Conservation (phyloP, 1,140 invertebrate genomes). For the Anastatus disparis region DNA sequence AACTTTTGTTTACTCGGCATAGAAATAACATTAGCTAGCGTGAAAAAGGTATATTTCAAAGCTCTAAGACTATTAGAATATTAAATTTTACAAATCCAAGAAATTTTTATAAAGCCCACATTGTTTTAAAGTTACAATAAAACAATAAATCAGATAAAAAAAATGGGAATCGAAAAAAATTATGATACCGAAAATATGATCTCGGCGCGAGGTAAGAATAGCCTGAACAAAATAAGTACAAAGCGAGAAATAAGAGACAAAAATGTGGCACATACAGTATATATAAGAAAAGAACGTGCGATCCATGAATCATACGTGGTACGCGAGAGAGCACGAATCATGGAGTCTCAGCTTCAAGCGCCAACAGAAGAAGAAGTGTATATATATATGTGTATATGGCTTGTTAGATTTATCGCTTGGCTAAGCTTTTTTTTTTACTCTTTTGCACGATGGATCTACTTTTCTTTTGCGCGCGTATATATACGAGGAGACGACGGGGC, state of each 20-base stretch:
- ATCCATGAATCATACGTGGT: constrained; percentile 57
- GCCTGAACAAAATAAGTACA: background rate
- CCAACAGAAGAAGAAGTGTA: background rate
- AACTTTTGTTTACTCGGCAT: too few species aligned
- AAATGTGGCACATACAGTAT: too few species aligned
- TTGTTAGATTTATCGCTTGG: constrained; percentile 57
- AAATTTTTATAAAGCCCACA: background rate
- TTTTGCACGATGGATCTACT: constrained; percentile 51
- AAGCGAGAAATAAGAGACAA: background rate
- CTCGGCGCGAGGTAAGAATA: background rate
- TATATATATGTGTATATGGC: constrained; percentile 21
- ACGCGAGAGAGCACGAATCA: too few species aligned
- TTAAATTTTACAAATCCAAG: background rate
- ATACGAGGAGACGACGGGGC: background rate
- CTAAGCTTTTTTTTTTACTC: too few species aligned
- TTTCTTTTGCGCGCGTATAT: constrained; percentile 49
- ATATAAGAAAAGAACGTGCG: constrained; percentile 38
- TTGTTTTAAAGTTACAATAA: background rate
- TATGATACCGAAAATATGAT: background rate
- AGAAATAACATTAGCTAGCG: too few species aligned
- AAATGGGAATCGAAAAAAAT: too few species aligned
- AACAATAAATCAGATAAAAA: background rate
- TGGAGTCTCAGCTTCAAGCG: constrained; percentile 34
- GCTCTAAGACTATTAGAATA: too few species aligned
- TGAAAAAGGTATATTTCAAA: too few species aligned